Percentiles rank a stretch among this genome's conserved stretches.
phyloP scores from a whole-genome alignment of 2,888 invertebrate genomes.

The Protophormia terraenovae region DNA sequence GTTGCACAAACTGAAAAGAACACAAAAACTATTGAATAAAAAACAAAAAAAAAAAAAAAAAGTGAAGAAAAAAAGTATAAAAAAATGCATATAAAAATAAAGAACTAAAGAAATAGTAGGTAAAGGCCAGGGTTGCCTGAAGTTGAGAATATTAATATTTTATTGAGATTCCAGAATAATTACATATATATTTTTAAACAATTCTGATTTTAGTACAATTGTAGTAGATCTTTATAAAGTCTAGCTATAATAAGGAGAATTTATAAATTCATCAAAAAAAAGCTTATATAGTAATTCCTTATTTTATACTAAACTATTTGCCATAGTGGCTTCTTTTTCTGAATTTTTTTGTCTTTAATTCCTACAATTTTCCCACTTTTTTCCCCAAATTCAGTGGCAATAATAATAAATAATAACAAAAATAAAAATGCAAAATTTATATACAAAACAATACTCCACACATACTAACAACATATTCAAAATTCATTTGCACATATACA shows the following conservation, averaged over 20 bases:
- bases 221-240: no score
- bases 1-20: constrained; percentile 61
- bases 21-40: constrained; percentile 28
- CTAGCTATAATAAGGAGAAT: no score
- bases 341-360: no score
- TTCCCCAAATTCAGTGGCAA: constrained; percentile 7
- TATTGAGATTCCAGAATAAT: no score
- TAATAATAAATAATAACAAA: constrained; percentile 10
- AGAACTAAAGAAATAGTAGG: constrained; percentile 8
- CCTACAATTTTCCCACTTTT: no score
- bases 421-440: constrained; percentile 16
- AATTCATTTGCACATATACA: constrained; percentile 27
- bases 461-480: constrained; percentile 29
- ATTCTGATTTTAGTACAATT: no score
- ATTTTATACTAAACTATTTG: no score
- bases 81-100: not conserved
- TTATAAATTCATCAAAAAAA: no score
- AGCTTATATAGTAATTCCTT: no score
- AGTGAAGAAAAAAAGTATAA: not conserved
- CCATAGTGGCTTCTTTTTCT: no score
- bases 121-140: constrained; percentile 44
- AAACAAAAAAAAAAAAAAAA: not conserved
- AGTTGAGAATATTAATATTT: no score
- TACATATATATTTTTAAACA: no score
- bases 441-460: constrained; percentile 43